Evolutionary conservation across 2,113 vertebrate genomes (phyloP), one percentile per base, ranked within the genome.

Genomic region (Siniperca chuatsi): DNA sequence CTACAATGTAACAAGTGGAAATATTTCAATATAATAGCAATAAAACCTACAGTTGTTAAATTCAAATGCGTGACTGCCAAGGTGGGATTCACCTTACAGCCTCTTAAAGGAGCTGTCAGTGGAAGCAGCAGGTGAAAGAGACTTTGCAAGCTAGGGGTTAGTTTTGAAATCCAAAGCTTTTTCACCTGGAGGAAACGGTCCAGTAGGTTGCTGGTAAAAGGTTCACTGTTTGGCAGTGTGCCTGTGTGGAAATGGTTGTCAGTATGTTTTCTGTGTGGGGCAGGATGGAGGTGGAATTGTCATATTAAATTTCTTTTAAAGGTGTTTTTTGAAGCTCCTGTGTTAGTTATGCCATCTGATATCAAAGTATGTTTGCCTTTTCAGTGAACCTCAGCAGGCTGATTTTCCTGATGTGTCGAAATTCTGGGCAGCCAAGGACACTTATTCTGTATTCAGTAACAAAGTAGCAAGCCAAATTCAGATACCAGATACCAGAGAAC

Each of bases 191-290:
- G 73, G 52, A 87, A 83, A 67, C 23, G 50, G 23, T 79, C 78
- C 6, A 74, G 72, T 46, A 16, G 42, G 67, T 48, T 67, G 12
- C 50, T 33, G 54, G 37, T 61, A 70, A 75, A 67, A 44, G 23
- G 8, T 57, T 33, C 23, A 29, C 61, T 25, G 52, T 69, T 35
- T 79, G 75, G 68, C 78, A 62, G 23, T 2, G 7, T 46, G 72
- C 67, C 78, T 70, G 50, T 61, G 44, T 81, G 73, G 52, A 81
- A 89, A 72, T 65, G 16, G 50, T 61, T 87, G 72, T 77, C 58
- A 54, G n/a, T 72, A 23, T 55, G 71, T 90, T 79, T 87, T 62
- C 80, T 77, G 44, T 21, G 57, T 72, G 50, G 75, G 78, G 60
- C 44, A 72, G 48, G 57, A 73, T 20, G 40, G 37, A 75, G 55